Evolutionary conservation across 2,113 vertebrate species (phyloP), one percentile per base, ranked within the genome.

Genomic region (Gadus macrocephalus): DNA sequence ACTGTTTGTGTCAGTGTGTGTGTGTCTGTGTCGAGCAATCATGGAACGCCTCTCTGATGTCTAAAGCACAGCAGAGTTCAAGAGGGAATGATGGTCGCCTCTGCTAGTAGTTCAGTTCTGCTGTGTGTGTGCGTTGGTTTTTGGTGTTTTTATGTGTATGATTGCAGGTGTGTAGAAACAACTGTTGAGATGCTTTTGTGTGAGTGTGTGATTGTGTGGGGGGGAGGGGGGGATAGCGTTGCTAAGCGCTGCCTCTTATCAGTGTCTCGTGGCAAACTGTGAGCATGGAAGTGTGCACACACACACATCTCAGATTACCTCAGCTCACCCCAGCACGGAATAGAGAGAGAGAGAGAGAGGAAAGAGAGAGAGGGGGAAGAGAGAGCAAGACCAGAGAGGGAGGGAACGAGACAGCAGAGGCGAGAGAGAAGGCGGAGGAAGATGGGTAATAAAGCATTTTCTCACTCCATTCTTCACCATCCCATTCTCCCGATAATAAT

Each of bases 221-320:
- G 31, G 31, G 28, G 28, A 5, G 28, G 28, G 31, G 31, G 31
- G 31, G 31, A 7, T 4, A 35, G 31, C 15, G 76, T 76, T 84
- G 86, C 86, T 81, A 84, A 83, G 84, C 86, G 81, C 70, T 81
- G 80, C 28, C 16, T 81, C 81, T 89, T 89, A 87, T 89, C 86
- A 80, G 82, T 20, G 6, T 80, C 84, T 83, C 76, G 77, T 82
- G 83, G 80, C 81, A 84, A 78, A 68, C 71, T 81, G 75, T 70
- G 77, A 66, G 78, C 73, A 83, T 66, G 16, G n/a, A 72, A 69
- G 83, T 76, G 73, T 85, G 77, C 15, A 76, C 78, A 64, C 86
- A 87, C 84, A 72, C 85, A 85, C 77, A 75, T 81, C 87, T 78
- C 73, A 82, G 86, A 89, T 89, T 86, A 89, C 71, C 73, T 62